Conservation (phyloP, 2,797 vertebrate species). For the Hybognathus amarus region DNA sequence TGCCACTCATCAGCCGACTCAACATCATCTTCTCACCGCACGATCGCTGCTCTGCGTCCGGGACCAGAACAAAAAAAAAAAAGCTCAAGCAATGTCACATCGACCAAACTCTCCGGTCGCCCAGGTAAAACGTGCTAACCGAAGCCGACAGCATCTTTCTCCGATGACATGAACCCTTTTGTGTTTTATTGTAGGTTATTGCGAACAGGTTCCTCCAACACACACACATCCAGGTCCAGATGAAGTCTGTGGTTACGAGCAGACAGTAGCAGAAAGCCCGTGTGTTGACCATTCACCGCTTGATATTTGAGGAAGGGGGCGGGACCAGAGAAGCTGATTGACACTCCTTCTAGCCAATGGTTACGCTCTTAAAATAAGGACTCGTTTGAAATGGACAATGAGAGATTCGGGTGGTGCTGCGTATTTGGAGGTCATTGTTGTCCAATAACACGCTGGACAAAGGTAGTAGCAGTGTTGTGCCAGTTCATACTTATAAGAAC, state of each 20-base stretch:
- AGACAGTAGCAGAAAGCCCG: constrained; percentile 54
- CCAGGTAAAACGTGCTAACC: constrained; percentile 66
- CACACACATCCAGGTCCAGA: constrained; percentile 69
- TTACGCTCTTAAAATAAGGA: constrained; percentile 15
- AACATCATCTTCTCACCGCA: constrained; percentile 92
- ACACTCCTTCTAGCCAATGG: constrained; percentile 73
- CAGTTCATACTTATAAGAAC: too few relatives aligned
- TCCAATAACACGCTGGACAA: constrained; percentile 44
- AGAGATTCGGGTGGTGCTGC: background rate
- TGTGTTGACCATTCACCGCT: constrained; percentile 72
- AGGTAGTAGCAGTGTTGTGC: too few relatives aligned
- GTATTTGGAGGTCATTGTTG: constrained; percentile 20
- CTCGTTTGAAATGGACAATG: constrained; percentile 49
- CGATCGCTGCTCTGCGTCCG: constrained; percentile 71
- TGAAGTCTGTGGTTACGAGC: constrained; percentile 53
- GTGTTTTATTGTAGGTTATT: constrained; percentile 58
- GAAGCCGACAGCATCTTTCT: constrained; percentile 70
- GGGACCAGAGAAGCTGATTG: constrained; percentile 67
- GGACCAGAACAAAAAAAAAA: constrained; percentile 77
- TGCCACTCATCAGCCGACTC: constrained; percentile 97
- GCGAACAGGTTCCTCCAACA: constrained; percentile 65
- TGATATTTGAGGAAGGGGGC: constrained; percentile 73
- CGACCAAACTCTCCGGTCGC: constrained; percentile 67
- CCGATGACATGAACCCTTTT: constrained; percentile 63
- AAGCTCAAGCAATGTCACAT: constrained; percentile 74